Evolutionary conservation across 1,140 invertebrate genomes (phyloP).

Genomic region (Drosophila lacertosa): DNA sequence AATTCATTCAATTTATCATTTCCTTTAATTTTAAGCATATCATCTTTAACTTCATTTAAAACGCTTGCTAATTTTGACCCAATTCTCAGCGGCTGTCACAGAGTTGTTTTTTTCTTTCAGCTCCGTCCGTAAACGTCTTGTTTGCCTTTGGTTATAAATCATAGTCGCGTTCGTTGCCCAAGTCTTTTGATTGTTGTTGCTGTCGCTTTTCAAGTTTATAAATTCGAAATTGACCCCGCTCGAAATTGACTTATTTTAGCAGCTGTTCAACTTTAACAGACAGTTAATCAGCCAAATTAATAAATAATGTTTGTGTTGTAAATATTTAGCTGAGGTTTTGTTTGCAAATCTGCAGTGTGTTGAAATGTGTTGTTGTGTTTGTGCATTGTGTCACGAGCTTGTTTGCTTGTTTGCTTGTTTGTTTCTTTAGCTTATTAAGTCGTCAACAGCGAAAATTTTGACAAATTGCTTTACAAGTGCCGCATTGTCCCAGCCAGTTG

Average conservation of each 20-base stretch:
- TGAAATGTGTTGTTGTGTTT: slow-evolving; percentile 17
- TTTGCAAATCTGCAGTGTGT: slow-evolving; percentile 13
- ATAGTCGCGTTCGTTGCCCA: slow-evolving; percentile 55
- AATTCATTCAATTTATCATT: too few relatives aligned
- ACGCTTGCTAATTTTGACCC: slow-evolving; percentile 74
- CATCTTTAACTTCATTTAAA: slow-evolving; percentile 45
- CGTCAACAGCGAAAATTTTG: slow-evolving; percentile 44
- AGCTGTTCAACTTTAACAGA: slow-evolving; percentile 3
- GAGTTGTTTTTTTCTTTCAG: not conserved
- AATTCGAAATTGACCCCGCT: slow-evolving; percentile 53
- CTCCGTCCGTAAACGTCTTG: slow-evolving; percentile 20
- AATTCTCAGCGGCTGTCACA: slow-evolving; percentile 62
- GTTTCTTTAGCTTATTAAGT: slow-evolving; percentile 46
- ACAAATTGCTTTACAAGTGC: slow-evolving; percentile 50
- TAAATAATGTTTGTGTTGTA: slow-evolving; percentile 12
- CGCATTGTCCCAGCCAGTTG: slow-evolving; percentile 15
- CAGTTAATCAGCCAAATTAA: slow-evolving; percentile 19
- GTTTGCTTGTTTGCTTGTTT: slow-evolving; percentile 35
- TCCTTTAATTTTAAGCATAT: slow-evolving; percentile 39
- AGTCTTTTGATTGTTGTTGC: slow-evolving; percentile 56
- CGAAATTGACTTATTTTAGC: slow-evolving; percentile 36
- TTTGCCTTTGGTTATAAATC: slow-evolving; percentile 57
- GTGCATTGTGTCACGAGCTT: slow-evolving; percentile 40
- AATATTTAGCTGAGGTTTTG: slow-evolving; percentile 2
- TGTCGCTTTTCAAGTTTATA: slow-evolving; percentile 66